A percentile compares a stretch with the other conserved stretches of the same genome.
Evolutionary conservation across 2,113 vertebrate genomes (phyloP).

Genomic region (Gambusia holbrooki): DNA sequence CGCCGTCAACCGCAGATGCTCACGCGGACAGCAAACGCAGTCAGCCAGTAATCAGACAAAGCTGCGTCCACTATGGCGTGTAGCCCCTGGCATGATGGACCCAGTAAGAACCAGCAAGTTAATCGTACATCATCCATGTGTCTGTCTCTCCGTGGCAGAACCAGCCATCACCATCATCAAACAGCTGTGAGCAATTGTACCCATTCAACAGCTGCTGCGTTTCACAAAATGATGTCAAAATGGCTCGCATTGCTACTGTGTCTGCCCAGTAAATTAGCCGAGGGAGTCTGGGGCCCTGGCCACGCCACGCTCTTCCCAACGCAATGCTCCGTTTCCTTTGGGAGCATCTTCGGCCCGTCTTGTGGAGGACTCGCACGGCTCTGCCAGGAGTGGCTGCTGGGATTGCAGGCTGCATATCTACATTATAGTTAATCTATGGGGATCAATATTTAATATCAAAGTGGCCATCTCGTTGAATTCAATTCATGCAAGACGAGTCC

Average conservation of each 20-base stretch:
- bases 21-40: neutral
- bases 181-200: slow-evolving; percentile 58
- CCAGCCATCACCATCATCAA: slow-evolving; percentile 42
- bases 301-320: slow-evolving; percentile 7
- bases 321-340: slow-evolving; percentile 27
- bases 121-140: slow-evolving; percentile 21
- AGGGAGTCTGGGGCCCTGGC: slow-evolving; percentile 40
- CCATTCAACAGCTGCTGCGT: slow-evolving; percentile 58
- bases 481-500: neutral
- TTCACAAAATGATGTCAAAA: slow-evolving; percentile 52
- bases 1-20: neutral
- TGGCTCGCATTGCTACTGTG: slow-evolving; percentile 29
- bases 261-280: slow-evolving; percentile 52
- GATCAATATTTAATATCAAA: slow-evolving; percentile 17
- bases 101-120: slow-evolving; percentile 23
- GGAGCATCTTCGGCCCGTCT: slow-evolving; percentile 27
- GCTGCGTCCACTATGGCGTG: slow-evolving; percentile 12
- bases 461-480: neutral
- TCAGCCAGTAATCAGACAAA: slow-evolving; percentile 23
- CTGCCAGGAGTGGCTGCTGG: slow-evolving; percentile 38
- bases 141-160: slow-evolving; percentile 45
- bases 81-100: slow-evolving; percentile 23
- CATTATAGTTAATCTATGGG: slow-evolving; percentile 11
- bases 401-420: slow-evolving; percentile 21
- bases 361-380: slow-evolving; percentile 14